Evolutionary conservation across 1,140 invertebrate genomes (phyloP).

Genomic region (Sycophila sp.): DNA sequence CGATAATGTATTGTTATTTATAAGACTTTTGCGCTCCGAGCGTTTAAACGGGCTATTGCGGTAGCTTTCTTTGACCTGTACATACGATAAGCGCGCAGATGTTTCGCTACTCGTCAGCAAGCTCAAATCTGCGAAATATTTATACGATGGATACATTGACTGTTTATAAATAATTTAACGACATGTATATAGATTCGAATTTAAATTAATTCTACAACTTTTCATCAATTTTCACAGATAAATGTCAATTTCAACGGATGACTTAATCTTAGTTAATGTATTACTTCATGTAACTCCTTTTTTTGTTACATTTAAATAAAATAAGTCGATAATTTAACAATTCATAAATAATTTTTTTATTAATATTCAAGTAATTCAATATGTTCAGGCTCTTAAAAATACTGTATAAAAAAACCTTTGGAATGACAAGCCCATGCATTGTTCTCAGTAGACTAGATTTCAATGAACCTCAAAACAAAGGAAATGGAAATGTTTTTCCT

Average conservation of each 20-base stretch:
- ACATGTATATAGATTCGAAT: slow-evolving; percentile 43
- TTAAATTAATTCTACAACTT: slow-evolving; percentile 33
- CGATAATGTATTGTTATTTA: neutral
- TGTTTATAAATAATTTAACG: slow-evolving; percentile 32
- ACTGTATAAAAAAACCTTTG: slow-evolving; percentile 37
- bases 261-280: too few relatives aligned
- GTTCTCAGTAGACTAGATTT: slow-evolving; percentile 17
- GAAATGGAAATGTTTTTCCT: slow-evolving; percentile 31
- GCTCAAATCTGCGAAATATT: neutral
- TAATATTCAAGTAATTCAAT: slow-evolving; percentile 24
- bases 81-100: too few relatives aligned
- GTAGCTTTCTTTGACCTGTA: neutral
- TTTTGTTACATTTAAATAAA: slow-evolving; percentile 2
- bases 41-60: too few relatives aligned
- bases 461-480: slow-evolving; percentile 7
- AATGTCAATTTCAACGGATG: too few relatives aligned
- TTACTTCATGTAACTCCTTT: neutral
- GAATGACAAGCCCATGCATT: slow-evolving; percentile 17
- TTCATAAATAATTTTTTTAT: slow-evolving; percentile 34
- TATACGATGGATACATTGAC: slow-evolving; percentile 10
- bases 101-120: too few relatives aligned
- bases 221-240: too few relatives aligned
- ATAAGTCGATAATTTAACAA: slow-evolving; percentile 17
- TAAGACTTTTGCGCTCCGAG: too few relatives aligned
- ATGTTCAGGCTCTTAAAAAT: slow-evolving; percentile 25